These are phyloP conservation scores for Celastrina argiolus DNA, from an alignment of 2,888 invertebrate species.

Conservation along the genomic window DNA sequence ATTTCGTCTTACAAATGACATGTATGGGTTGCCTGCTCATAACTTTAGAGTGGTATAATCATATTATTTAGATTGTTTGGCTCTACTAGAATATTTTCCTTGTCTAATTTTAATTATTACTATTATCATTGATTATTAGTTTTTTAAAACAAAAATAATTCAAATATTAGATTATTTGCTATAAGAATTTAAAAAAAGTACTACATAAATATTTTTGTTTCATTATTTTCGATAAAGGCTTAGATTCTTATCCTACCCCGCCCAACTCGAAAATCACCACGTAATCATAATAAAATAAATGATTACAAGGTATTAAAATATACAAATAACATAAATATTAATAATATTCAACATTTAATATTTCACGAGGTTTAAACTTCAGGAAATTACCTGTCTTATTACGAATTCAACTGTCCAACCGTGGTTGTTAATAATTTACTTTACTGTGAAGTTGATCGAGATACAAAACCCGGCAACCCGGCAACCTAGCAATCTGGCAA, in stretches of 20 bases:
- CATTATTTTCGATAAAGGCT: too few relatives aligned
- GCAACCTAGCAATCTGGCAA: neutral
- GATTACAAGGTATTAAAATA: neutral
- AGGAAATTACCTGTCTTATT: conserved; percentile 7
- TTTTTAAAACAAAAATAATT: too few relatives aligned
- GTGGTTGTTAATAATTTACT: conserved; percentile 16
- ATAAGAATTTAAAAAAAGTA: too few relatives aligned
- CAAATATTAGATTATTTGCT: too few relatives aligned
- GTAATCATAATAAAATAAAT: neutral
- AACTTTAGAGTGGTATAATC: neutral
- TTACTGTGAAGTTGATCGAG: conserved; percentile 10
- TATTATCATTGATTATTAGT: too few relatives aligned
- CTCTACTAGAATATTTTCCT: neutral
- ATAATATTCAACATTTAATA: neutral
- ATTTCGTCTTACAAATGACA: conserved; percentile 15
- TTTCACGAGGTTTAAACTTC: neutral
- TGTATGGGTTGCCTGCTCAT: neutral
- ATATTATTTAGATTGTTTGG: neutral
- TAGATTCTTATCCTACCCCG: too few relatives aligned
- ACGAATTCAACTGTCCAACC: conserved; percentile 9
- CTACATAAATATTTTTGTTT: too few relatives aligned
- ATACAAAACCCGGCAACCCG: neutral
- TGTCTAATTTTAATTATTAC: too few relatives aligned
- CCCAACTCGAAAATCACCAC: neutral
- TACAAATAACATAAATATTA: neutral